Percentiles rank a stretch among this genome's conserved stretches.
Evolutionary conservation across 2,113 vertebrate genomes (phyloP).

Genomic region (Rana temporaria): DNA sequence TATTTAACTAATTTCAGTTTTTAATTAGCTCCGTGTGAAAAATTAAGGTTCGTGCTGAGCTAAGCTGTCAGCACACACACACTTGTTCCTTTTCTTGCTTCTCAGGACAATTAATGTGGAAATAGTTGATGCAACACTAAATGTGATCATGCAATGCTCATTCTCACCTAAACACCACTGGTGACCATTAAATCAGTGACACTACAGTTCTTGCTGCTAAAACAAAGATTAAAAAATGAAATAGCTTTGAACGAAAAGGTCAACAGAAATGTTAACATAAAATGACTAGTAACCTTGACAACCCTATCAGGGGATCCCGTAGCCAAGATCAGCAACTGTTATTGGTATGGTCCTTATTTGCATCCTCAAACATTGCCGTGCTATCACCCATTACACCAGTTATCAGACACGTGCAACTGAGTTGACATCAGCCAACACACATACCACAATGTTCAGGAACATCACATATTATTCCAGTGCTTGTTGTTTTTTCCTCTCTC

Average conservation of each 20-base stretch:
- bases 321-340: background rate
- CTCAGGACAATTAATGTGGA: constrained; percentile 79
- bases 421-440: background rate
- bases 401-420: background rate
- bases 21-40: constrained; percentile 88
- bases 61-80: constrained; percentile 80
- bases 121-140: constrained; percentile 70
- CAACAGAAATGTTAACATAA: constrained; percentile 19
- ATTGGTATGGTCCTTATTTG: background rate
- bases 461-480: background rate
- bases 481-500: background rate
- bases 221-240: constrained; percentile 60
- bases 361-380: background rate
- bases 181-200: constrained; percentile 55
- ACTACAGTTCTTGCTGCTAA: constrained; percentile 57
- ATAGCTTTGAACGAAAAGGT: constrained; percentile 46
- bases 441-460: constrained; percentile 7
- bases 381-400: constrained; percentile 19
- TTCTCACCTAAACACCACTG: constrained; percentile 63
- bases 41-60: constrained; percentile 83
- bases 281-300: constrained; percentile 7
- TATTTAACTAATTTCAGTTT: constrained; percentile 90
- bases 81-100: constrained; percentile 82
- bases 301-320: background rate
- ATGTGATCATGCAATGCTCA: constrained; percentile 64